Conservation (phyloP, 2,888 invertebrate species). For the Taphrorychus bicolor region DNA sequence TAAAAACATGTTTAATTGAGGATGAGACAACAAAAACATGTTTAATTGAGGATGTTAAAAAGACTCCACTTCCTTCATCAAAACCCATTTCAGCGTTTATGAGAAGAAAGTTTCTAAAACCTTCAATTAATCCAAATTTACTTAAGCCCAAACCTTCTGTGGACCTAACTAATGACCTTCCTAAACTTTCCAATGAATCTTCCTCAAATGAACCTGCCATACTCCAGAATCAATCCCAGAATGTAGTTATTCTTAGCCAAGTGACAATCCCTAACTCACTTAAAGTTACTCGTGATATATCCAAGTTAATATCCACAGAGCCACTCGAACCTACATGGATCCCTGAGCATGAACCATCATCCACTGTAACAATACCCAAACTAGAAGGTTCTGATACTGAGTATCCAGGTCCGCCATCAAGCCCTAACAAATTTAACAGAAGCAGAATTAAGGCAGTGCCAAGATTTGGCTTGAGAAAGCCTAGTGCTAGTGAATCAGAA, state of each 20-base stretch:
- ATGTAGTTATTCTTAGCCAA: constrained; percentile 22
- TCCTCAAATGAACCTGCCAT: too few species aligned
- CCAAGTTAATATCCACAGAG: not conserved
- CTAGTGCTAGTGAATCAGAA: constrained; percentile 73
- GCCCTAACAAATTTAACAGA: constrained; percentile 67
- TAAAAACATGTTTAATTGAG: not conserved
- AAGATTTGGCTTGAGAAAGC: constrained; percentile 70
- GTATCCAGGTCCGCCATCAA: constrained; percentile 61
- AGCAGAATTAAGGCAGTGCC: constrained; percentile 74
- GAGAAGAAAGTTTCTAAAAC: constrained; percentile 45
- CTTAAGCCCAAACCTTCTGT: not conserved
- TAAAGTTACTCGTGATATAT: not conserved
- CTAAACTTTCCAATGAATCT: too few species aligned
- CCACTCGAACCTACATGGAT: not conserved
- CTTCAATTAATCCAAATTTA: constrained; percentile 5
- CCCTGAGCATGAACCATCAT: too few species aligned
- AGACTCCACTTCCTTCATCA: not conserved
- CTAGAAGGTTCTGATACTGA: constrained; percentile 46
- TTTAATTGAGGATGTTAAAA: not conserved
- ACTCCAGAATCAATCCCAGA: too few species aligned
- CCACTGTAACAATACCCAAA: not conserved
- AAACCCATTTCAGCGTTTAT: not conserved
- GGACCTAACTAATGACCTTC: not conserved
- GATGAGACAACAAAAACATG: not conserved
- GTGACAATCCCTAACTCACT: not conserved